Evolutionary conservation across 2,888 invertebrate genomes (phyloP), one percentile per base, ranked within the genome.

Genomic region (Meandrusa payeni): DNA sequence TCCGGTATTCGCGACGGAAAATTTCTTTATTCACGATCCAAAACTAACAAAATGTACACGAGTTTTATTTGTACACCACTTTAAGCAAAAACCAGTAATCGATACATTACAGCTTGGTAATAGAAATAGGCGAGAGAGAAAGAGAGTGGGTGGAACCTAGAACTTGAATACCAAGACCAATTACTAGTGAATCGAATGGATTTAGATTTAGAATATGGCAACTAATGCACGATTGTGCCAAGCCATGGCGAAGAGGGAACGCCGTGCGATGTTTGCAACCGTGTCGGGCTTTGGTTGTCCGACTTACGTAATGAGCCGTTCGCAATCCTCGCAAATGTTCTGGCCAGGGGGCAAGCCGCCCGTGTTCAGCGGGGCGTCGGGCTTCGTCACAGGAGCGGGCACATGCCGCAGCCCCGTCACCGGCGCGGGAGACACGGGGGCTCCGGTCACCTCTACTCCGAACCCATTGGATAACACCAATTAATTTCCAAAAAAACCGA

Each of bases 271-370:
- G 83, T 90, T 88, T 76, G 88, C 88, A 71, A 91, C 91, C 76
- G 92, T 91, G 80, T 91, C 89, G 67, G 91, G 90, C 82, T 90
- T 90, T 81, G 58, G 81, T 83, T 65, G 90, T 87, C 71, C 91
- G 90, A 94, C 97, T 96, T 94, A 98, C 98, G 97, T 95, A 89
- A 98, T 97, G 72, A 97, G 93, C 71, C 97, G 93, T 83, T 97
- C 97, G 90, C 99, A 99, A 75, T 97, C 97, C 61, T 95, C 95
- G 90, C 99, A 99, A 85, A 97, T 94, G 89, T 96, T 97, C 89
- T 96, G 96, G 69, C 95, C 94, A 60, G 95, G 92, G 61, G 94
- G 94, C 62, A 95, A 90, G 70, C 93, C 94, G 62, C 91, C 92
- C 60, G 91, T 92, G 72, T 91, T 91, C 73, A 90, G 67, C 57